phyloP scores from a whole-genome alignment of 2,797 vertebrate species.

The Trichosurus vulpecula region DNA sequence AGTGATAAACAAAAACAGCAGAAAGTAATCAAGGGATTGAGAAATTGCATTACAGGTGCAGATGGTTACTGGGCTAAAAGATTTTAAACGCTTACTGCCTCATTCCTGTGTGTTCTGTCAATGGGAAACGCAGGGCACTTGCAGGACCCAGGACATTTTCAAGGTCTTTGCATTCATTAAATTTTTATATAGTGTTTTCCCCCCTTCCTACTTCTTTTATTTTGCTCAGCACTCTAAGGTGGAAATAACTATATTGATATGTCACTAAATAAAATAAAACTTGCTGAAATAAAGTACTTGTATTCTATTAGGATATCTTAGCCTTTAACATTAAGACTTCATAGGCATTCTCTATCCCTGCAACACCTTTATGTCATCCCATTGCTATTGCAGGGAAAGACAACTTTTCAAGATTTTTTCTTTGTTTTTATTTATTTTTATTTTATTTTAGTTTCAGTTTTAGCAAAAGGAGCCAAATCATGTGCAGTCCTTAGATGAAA shows the following conservation, averaged over 20 bases:
- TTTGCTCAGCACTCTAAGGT: slow-evolving; percentile 33
- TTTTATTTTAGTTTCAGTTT: background rate
- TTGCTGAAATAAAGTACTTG: background rate
- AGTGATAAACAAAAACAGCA: slow-evolving; percentile 76
- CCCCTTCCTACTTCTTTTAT: slow-evolving; percentile 69
- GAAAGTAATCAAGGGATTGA: slow-evolving; percentile 59
- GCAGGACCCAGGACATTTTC: slow-evolving; percentile 70
- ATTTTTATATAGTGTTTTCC: slow-evolving; percentile 72
- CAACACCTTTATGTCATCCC: background rate
- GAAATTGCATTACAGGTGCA: slow-evolving; percentile 63
- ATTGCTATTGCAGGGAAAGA: background rate
- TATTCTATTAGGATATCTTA: slow-evolving; percentile 45
- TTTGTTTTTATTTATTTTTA: background rate
- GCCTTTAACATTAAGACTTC: slow-evolving; percentile 49
- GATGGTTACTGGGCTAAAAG: slow-evolving; percentile 58
- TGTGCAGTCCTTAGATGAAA: background rate
- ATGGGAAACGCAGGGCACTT: slow-evolving; percentile 68
- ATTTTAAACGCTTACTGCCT: slow-evolving; percentile 64
- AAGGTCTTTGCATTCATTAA: slow-evolving; percentile 81
- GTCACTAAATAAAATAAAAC: slow-evolving; percentile 60
- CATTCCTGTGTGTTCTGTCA: slow-evolving; percentile 72
- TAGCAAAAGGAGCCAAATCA: background rate
- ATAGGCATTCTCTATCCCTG: background rate
- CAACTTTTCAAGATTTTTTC: background rate
- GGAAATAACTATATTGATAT: slow-evolving; percentile 53